These are phyloP conservation scores for Pangasianodon gigas DNA, from an alignment of 2,113 vertebrate genomes.

Conservation along the genomic window DNA sequence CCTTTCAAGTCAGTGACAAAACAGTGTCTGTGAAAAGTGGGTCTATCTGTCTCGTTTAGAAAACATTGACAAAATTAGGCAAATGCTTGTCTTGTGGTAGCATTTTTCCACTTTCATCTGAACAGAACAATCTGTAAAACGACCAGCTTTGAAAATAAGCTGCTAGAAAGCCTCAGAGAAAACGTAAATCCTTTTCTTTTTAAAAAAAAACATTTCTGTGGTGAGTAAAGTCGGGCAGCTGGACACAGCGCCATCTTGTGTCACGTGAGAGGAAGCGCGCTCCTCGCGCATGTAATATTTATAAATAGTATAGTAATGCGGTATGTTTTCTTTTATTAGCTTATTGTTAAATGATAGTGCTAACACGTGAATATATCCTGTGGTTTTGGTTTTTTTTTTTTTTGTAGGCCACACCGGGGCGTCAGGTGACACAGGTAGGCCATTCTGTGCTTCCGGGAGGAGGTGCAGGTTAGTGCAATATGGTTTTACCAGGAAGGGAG, in stretches of 20 bases:
- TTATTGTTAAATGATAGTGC: background rate
- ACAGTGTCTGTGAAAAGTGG: background rate
- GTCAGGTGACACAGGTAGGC: constrained; percentile 42
- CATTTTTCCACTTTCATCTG: background rate
- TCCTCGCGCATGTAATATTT: background rate
- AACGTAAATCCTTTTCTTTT: background rate
- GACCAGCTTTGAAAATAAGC: background rate
- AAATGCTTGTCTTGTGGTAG: background rate
- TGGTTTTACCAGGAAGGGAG: constrained; percentile 36
- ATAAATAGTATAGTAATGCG: background rate
- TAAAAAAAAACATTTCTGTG: background rate
- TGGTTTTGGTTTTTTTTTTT: background rate
- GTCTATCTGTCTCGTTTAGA: background rate
- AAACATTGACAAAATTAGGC: background rate
- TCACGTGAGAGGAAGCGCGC: background rate
- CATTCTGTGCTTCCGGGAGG: constrained; percentile 5
- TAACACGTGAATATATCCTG: background rate
- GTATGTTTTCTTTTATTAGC: background rate
- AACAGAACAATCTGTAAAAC: background rate
- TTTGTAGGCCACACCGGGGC: background rate
- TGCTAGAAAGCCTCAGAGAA: background rate
- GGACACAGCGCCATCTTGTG: constrained; percentile 10
- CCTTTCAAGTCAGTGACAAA: background rate
- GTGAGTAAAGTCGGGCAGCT: background rate
- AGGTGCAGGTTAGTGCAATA: background rate